Base-by-base conservation (phyloP, 2,113 vertebrate genomes). In the Corythoichthys intestinalis region DNA sequence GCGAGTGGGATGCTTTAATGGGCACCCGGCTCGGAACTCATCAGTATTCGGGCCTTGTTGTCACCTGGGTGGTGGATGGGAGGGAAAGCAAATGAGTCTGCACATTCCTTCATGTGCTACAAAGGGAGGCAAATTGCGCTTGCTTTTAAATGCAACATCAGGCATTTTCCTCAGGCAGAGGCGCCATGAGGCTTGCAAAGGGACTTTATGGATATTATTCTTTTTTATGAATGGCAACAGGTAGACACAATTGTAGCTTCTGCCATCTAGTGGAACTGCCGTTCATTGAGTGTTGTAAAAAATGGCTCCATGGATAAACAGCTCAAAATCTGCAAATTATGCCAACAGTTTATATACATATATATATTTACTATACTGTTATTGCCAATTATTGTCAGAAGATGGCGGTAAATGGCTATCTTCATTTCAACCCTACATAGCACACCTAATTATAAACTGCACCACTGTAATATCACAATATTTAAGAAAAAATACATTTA, bases 81-180 rank as follows among this genome's bases (percentile, higher is more conserved):
- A 85, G 73, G 83, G 77, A 90, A 91, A 91, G 71, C 78, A 88
- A 92, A 91, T 90, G 88, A 91, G 88, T 91, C 88, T 89, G 91
- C 89, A 90, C 85, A 90, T 89, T 90, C 83, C 74, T 82, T 78
- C 80, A 88, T 90, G 87, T 89, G 87, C 82, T 87, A 88, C 87
- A 90, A 85, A 86, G 84, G 71, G 86, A 84, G 68, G 71, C 79
- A 68, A 83, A 77, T 61, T 59, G 69, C 72, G 73, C 54, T 13
- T 53, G 52, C 52, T 53, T n/a, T 9, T 15, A 38, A 39, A 60
- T 60, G 11, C 38, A 61, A 56, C 35, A n/a, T 61, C 37, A 41
- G 59, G 17, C 59, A 8, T 60, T 60, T 39, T 39, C 38, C 8
- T 8, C 12, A 38, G 5, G 58, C 35, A 17, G 58, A 37, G 34